Evolutionary conservation across 2,113 vertebrate species (phyloP).

Genomic region (Apteryx mantelli): DNA sequence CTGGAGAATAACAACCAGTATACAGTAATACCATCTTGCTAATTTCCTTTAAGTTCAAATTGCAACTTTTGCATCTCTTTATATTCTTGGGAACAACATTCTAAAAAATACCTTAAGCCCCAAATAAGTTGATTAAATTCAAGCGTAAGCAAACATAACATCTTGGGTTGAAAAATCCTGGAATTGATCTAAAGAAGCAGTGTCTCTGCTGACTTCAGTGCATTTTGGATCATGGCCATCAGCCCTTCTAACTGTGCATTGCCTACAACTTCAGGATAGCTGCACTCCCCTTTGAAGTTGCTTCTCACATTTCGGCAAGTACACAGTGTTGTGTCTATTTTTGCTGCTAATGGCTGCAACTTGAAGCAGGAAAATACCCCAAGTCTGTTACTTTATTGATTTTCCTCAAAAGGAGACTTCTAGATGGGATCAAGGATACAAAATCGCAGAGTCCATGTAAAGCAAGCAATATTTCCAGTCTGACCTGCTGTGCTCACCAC

Average conservation of each 20-base stretch:
- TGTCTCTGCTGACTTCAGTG: background rate
- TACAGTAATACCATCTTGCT: background rate
- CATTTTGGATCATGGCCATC: rapidly evolving
- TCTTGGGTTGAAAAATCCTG: background rate
- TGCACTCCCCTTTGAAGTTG: background rate
- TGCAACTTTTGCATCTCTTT: background rate
- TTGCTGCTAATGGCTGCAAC: background rate
- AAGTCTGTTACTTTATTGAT: background rate
- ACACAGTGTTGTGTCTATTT: background rate
- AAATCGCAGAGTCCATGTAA: background rate
- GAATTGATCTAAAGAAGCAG: background rate
- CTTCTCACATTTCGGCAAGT: background rate
- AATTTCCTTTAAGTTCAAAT: background rate
- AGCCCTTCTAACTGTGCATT: background rate
- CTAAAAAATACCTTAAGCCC: background rate
- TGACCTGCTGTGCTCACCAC: background rate
- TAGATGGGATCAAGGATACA: background rate
- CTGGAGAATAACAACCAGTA: background rate
- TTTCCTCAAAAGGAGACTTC: background rate
- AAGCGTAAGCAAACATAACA: background rate
- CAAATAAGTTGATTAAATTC: background rate
- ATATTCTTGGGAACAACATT: background rate
- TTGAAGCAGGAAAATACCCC: background rate
- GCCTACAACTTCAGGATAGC: background rate
- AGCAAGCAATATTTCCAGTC: background rate